phyloP scores from a whole-genome alignment of 2,113 vertebrate genomes.

The Pleuronectes platessa region DNA sequence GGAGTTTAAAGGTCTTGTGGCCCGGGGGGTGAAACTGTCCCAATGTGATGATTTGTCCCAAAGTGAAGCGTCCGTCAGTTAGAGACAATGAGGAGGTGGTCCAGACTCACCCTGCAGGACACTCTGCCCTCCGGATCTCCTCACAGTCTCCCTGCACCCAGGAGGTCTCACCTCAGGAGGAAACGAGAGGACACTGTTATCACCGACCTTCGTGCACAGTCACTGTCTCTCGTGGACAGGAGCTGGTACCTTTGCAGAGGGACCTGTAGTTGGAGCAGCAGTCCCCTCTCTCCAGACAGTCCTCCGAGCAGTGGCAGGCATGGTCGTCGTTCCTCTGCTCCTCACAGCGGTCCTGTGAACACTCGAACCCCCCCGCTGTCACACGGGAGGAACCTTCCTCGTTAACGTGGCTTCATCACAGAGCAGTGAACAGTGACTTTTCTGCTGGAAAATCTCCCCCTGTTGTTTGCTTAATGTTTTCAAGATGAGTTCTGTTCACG shows the following conservation, averaged over 20 bases:
- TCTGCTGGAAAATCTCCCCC: no score
- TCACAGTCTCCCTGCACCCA: constrained; percentile 94
- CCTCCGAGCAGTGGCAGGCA: constrained; percentile 95
- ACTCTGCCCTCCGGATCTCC: constrained; percentile 90
- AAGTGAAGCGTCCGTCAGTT: no score
- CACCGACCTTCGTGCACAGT: not conserved
- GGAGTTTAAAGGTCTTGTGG: no score
- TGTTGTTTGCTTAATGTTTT: constrained; percentile 28
- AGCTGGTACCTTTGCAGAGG: constrained; percentile 87
- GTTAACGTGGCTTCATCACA: not conserved
- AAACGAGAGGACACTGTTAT: constrained; percentile 2
- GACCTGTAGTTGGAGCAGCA: constrained; percentile 96
- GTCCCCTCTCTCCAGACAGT: constrained; percentile 91
- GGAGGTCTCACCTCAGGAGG: constrained; percentile 81
- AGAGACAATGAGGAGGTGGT: no score
- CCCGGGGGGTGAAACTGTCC: no score
- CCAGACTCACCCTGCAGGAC: constrained; percentile 91
- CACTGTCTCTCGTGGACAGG: not conserved
- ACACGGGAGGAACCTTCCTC: not conserved
- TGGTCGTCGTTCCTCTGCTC: constrained; percentile 89
- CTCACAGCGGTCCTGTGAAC: constrained; percentile 89
- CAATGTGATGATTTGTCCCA: no score
- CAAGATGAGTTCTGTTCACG: constrained; percentile 2
- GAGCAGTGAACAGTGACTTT: not conserved
- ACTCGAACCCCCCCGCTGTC: constrained; percentile 93